phyloP scores from a whole-genome alignment of 2,797 vertebrate genomes.

The Hoplostethus mediterraneus region DNA sequence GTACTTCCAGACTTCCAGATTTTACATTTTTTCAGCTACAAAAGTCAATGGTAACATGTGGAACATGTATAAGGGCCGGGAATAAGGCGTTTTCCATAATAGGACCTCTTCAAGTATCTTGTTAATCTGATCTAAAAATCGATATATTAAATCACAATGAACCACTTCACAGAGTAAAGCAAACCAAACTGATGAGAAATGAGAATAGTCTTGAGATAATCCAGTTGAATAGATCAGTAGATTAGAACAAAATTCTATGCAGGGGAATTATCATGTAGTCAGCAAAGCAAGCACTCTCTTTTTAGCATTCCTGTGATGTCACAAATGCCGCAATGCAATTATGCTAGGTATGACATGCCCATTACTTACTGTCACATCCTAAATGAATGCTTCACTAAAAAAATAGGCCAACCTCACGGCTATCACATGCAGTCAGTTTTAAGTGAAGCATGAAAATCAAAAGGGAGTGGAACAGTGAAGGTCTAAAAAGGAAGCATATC shows the following conservation, averaged over 20 bases:
- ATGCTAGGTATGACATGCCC: constrained; percentile 40
- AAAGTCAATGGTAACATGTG: too few relatives aligned
- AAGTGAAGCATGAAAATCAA: constrained; percentile 67
- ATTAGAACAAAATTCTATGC: constrained; percentile 8
- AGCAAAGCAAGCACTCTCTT: constrained; percentile 37
- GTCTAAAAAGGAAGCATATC: constrained; percentile 52
- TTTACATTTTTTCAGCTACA: too few relatives aligned
- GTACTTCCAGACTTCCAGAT: too few relatives aligned
- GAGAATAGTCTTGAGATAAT: not conserved
- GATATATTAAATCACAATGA: not conserved
- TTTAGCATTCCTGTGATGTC: constrained; percentile 32
- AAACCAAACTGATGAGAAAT: not conserved
- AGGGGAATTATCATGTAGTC: not conserved
- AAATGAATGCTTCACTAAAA: constrained; percentile 55
- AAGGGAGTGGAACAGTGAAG: constrained; percentile 43
- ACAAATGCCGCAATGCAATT: constrained; percentile 36
- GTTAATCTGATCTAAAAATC: not conserved
- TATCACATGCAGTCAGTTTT: constrained; percentile 46
- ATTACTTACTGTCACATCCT: constrained; percentile 63
- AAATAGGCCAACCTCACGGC: constrained; percentile 48
- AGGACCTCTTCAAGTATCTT: not conserved
- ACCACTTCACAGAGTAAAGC: not conserved
- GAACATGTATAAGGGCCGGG: too few relatives aligned
- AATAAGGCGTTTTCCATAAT: not conserved
- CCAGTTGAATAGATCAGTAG: constrained; percentile 4